Base-by-base conservation (phyloP, 2,888 invertebrate genomes). In the Pseudococcus jackbeardsleyi region DNA sequence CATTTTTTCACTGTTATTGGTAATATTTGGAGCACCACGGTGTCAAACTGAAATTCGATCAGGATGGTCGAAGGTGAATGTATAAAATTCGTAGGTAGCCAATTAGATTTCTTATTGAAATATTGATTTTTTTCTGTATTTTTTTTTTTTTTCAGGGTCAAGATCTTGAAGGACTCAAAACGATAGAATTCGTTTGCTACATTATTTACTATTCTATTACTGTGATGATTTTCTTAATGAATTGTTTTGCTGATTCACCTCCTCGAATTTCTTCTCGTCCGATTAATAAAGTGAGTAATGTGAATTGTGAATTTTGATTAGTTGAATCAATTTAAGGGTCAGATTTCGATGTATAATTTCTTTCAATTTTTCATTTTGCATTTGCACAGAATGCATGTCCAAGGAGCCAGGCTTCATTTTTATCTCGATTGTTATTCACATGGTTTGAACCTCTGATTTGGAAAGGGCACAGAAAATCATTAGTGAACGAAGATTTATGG, bases 361-460 rank as follows among this genome's bases (percentile, higher is more conserved):
- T 33, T 33, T 33, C 1, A 33, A 33, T 33, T 33, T 33, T 3
- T 33, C 26, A 33, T 33, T 33, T 33, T 1, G 26, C 3, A 33
- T 64, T 6, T 64, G 22, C 22, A 89, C 92, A 97, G 94, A 95
- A 95, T 91, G 95, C 96, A 91, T 98, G 98, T 91, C 98, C 98
- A 22, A 98, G 99, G 91, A 93, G 94, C 89, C 93, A 93, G 39
- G 94, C 97, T 42, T 97, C 98, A 88, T 98, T 97, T 92, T 94
- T 97, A 9, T 97, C 97, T 26, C 94, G 95, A 88, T 92, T 98
- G 39, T 94, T 96, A 2, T 98, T 96, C 92, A 94, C 95, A 90
- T 99, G 99, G 99, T 98, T 98, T 92, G 97, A 97, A 92, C 91
- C 94, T 0, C 92, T 98, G 91, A 95, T 97, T 1, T 94, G 96